Percentiles rank a stretch among this genome's conserved stretches.
These are phyloP conservation scores for Lithophane ornitopus DNA, from an alignment of 2,888 invertebrate species.

Conservation along the genomic window DNA sequence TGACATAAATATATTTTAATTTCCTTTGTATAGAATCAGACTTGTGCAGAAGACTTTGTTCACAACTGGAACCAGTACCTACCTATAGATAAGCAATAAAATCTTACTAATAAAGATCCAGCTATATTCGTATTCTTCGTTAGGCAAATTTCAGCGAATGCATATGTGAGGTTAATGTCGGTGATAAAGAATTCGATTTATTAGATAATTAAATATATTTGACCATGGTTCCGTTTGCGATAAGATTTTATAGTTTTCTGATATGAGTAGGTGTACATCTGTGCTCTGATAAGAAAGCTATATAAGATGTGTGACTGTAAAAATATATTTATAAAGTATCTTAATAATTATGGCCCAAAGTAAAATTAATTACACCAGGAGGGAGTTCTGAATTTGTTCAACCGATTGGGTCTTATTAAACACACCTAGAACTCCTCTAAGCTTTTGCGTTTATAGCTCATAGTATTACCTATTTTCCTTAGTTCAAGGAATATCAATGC, in stretches of 20 bases:
- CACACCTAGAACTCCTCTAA: background rate
- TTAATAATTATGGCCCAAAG: background rate
- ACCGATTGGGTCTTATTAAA: background rate
- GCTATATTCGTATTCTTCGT: constrained; percentile 3
- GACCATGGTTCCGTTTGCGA: background rate
- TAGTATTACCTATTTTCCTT: background rate
- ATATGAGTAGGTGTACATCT: background rate
- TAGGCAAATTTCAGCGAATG: constrained; percentile 1
- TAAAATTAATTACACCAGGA: background rate
- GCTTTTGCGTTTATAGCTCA: background rate
- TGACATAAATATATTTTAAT: background rate
- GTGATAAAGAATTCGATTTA: constrained; percentile 26
- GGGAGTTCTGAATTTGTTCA: background rate
- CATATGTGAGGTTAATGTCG: constrained; percentile 28
- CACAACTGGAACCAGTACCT: background rate
- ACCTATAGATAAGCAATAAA: constrained; percentile 8
- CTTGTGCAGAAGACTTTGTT: background rate
- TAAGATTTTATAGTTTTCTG: constrained; percentile 5
- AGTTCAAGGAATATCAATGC: constrained; percentile 34
- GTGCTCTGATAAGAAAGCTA: too few species aligned
- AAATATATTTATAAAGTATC: background rate
- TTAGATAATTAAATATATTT: constrained; percentile 17
- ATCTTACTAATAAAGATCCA: constrained; percentile 16
- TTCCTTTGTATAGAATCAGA: background rate
- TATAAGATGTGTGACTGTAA: background rate